phyloP scores from a whole-genome alignment of 1,140 invertebrate species.

The Heliconius eleuchia region DNA sequence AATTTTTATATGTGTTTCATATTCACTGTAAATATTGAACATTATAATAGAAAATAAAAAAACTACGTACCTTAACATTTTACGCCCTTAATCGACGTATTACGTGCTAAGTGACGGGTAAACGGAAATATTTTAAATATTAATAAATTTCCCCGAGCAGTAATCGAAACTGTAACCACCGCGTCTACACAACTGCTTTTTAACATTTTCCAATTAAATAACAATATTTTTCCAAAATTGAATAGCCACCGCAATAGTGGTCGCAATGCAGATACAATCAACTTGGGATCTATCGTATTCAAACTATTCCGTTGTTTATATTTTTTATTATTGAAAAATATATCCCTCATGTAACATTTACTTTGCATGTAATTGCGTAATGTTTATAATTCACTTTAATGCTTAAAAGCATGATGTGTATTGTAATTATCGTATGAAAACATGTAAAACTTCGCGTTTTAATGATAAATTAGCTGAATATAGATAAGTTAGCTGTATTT shows the following conservation, averaged over 20 bases:
- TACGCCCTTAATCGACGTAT: no score
- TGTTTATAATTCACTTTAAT: constrained; percentile 6
- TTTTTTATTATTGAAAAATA: neutral
- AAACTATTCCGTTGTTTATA: neutral
- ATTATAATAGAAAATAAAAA: no score
- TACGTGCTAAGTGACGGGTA: no score
- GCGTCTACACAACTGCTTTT: neutral
- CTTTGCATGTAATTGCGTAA: neutral
- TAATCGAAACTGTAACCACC: neutral
- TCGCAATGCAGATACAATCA: constrained; percentile 32
- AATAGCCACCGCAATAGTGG: constrained; percentile 17
- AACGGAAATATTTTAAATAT: neutral
- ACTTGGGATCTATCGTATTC: neutral
- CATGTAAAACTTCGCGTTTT: neutral
- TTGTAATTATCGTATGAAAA: neutral
- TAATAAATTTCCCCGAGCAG: neutral
- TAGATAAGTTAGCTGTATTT: no score
- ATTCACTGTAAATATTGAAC: no score
- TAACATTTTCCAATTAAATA: neutral
- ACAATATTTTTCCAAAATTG: neutral
- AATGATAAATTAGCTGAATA: neutral
- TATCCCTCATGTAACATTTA: neutral
- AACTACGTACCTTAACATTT: no score
- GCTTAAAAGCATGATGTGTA: neutral
- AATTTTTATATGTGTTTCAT: no score